Evolutionary conservation across 2,797 vertebrate species (phyloP).

Genomic region (Vespertilio murinus): DNA sequence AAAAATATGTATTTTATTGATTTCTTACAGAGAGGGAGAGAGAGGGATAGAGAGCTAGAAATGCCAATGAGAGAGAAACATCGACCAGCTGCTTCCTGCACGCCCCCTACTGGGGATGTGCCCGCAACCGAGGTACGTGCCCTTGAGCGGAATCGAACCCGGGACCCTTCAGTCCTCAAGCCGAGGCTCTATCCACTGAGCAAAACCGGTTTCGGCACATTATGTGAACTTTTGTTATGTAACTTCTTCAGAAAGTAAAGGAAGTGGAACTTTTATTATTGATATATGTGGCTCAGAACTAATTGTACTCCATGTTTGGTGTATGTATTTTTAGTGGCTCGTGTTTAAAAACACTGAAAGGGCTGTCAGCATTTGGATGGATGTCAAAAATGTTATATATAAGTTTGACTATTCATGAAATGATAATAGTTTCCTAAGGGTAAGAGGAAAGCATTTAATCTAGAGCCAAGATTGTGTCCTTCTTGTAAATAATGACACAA

Average conservation of each 20-base stretch:
- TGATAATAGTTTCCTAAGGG: conserved; percentile 52
- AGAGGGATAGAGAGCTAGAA: too few species aligned
- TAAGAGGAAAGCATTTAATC: conserved; percentile 42
- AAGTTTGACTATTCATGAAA: conserved; percentile 52
- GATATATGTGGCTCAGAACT: background rate
- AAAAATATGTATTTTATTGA: too few species aligned
- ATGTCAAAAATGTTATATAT: conserved; percentile 45
- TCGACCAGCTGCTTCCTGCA: too few species aligned
- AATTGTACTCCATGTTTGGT: background rate
- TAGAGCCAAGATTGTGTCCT: conserved; percentile 57
- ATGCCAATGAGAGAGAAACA: too few species aligned
- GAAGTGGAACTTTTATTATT: background rate
- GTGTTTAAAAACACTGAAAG: conserved; percentile 47
- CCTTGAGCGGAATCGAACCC: too few species aligned
- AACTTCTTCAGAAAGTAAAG: background rate
- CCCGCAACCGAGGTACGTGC: too few species aligned
- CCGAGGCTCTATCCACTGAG: too few species aligned
- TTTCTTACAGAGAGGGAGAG: too few species aligned
- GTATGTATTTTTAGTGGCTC: background rate
- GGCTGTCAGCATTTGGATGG: conserved; percentile 35
- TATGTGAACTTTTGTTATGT: background rate
- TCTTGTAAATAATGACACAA: background rate
- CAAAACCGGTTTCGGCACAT: too few species aligned
- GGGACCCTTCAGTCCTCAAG: too few species aligned
- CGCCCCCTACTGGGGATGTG: too few species aligned